phyloP scores from a whole-genome alignment of 2,888 invertebrate species.

The Machimus atricapillus region DNA sequence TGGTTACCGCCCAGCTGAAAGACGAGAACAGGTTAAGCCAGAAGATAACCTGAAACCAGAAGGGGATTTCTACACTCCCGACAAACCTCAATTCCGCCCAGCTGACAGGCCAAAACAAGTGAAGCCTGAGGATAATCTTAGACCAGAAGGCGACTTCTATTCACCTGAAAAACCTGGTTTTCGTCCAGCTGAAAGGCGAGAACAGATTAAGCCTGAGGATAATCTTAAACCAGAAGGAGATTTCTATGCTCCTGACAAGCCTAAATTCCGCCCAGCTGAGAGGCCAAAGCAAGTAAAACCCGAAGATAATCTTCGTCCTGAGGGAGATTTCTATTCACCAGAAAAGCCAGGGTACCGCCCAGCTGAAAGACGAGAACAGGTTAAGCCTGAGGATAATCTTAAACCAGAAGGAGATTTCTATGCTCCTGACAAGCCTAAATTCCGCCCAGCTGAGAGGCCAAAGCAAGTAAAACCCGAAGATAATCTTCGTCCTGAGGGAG shows the following conservation, averaged over 20 bases:
- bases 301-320: constrained; percentile 66
- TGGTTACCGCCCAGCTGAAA: constrained; percentile 63
- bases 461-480: constrained; percentile 61
- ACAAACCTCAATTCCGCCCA: constrained; percentile 64
- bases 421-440: constrained; percentile 55
- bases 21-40: constrained; percentile 61
- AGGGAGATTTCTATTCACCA: constrained; percentile 66
- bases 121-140: constrained; percentile 63
- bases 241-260: constrained; percentile 63
- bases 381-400: constrained; percentile 57
- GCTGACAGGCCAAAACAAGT: constrained; percentile 61
- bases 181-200: constrained; percentile 60
- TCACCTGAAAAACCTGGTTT: constrained; percentile 65
- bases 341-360: constrained; percentile 61
- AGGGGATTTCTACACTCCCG: constrained; percentile 63
- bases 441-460: constrained; percentile 61
- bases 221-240: constrained; percentile 66
- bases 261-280: constrained; percentile 58
- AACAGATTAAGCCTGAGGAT: constrained; percentile 59
- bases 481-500: constrained; percentile 67
- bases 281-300: constrained; percentile 60
- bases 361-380: constrained; percentile 61
- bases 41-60: constrained; percentile 66
- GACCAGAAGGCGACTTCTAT: constrained; percentile 66
- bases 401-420: constrained; percentile 68